Evolutionary conservation across 1,140 invertebrate species (phyloP).

Genomic region (Diploscapter pachys): DNA sequence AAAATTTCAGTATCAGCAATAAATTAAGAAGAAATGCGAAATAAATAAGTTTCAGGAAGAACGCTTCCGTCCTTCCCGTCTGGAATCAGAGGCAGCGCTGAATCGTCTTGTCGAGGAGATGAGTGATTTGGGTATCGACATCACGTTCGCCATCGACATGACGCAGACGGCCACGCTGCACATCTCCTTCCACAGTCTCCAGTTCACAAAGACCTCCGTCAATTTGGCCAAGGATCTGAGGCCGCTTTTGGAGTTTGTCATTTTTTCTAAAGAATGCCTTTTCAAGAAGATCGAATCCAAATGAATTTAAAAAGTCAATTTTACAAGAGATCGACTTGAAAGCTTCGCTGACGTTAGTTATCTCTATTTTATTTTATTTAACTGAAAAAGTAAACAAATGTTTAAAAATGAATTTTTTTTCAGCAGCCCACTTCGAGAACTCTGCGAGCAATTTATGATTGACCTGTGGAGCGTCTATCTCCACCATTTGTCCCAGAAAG

Average conservation of each 20-base stretch:
- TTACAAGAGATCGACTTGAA: too few species aligned
- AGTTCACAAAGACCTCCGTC: conserved; percentile 27
- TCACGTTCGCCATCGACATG: conserved; percentile 28
- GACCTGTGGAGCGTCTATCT: conserved; percentile 26
- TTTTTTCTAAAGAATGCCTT: too few species aligned
- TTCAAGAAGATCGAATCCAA: too few species aligned
- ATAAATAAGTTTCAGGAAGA: conserved; percentile 38
- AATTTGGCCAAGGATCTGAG: conserved; percentile 30
- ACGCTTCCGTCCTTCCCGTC: conserved; percentile 48
- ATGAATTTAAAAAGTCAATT: too few species aligned
- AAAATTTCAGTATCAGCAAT: conserved; percentile 2
- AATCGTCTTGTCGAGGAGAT: conserved; percentile 38
- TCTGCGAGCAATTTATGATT: conserved; percentile 18
- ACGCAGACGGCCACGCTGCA: conserved; percentile 21
- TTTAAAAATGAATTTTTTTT: conserved; percentile 5
- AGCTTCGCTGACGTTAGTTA: neutral
- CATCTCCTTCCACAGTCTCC: conserved; percentile 24
- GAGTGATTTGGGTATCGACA: conserved; percentile 24
- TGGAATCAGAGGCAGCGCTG: conserved; percentile 43
- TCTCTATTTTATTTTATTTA: too few species aligned
- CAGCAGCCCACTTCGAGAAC: conserved; percentile 14
- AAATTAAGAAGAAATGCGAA: neutral
- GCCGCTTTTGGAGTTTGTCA: conserved; percentile 6
- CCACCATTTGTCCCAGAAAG: conserved; percentile 12
- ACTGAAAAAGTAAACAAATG: too few species aligned